A percentile compares a stretch with the other conserved stretches of the same genome.
Conservation (phyloP, 2,797 vertebrate genomes). For the Poeciliopsis gracilis region DNA sequence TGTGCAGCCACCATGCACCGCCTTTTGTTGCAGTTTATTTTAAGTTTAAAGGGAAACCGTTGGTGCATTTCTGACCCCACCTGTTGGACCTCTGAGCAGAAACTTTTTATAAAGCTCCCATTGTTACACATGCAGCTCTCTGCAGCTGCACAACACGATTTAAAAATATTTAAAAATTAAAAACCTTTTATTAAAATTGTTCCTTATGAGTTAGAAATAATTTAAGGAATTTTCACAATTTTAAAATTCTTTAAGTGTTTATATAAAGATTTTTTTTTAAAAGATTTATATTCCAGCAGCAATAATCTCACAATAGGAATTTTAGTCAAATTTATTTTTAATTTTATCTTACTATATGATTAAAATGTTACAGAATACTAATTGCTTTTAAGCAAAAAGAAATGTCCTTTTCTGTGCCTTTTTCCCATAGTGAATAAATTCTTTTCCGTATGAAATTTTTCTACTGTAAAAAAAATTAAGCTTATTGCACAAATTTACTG, state of each 20-base stretch:
- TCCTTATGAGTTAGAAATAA: neutral
- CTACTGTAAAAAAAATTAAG: neutral
- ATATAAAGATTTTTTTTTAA: neutral
- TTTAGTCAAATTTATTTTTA: neutral
- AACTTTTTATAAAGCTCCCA: neutral
- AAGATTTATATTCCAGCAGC: neutral
- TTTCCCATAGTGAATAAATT: neutral
- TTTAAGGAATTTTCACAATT: neutral
- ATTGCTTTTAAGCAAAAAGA: neutral
- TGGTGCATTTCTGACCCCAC: neutral
- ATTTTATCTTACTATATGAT: neutral
- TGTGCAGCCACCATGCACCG: neutral
- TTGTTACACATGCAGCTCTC: neutral
- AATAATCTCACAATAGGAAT: neutral
- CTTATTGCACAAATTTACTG: neutral
- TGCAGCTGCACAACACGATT: neutral
- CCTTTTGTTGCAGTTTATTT: neutral
- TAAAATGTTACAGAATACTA: neutral
- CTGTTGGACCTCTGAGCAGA: neutral
- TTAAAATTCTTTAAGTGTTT: neutral
- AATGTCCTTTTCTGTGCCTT: neutral
- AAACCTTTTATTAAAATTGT: neutral
- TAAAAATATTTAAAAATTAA: neutral
- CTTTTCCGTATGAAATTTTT: neutral
- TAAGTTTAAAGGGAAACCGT: constrained; percentile 2